Evolutionary conservation across 2,888 invertebrate species (phyloP), one percentile per base, ranked within the genome.

Genomic region (Diplolepis rosae): DNA sequence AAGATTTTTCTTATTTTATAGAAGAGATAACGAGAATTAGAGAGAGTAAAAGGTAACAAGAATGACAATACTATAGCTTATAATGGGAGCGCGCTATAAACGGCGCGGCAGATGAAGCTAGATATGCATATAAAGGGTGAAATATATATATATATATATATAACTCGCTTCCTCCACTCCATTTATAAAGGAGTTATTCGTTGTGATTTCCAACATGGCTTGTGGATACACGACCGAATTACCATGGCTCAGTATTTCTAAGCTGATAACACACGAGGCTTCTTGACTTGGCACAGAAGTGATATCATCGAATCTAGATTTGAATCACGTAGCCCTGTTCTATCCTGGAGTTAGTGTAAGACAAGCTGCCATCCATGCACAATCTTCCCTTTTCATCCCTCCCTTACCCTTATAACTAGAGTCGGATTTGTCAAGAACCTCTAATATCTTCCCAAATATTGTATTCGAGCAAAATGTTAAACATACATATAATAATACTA

Each of bases 291-390:
- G 65, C 69, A 71, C 72, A 65, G 50, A 61, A 65, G 73, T 79
- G 82, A 84, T 85, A 78, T 71, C 81, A 83, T 85, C 85, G 76
- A 79, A 85, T 87, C 86, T 85, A 85, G 87, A 87, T 87, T 87
- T 87, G 83, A 85, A 86, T 87, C 86, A 86, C 87, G 87, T 87
- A 86, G 80, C 78, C 78, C 73, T 77, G 71, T 73, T 76, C 70
- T 73, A 76, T 71, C 66, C 71, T 68, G 61, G 61, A 76, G 70
- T 75, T 71, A 27, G 50, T 67, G 71, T 70, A 71, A 74, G 71
- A 75, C 75, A 73, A 68, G 68, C 45, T 45, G 69, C 71, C 73
- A 73, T 65, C 35, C 22, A 45, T 42, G 51, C 70, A 70, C 51
- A 45, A 27, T 69, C 48, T 50, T 39, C 61, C 52, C 52, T 67